Conservation (phyloP, 2,888 invertebrate species). For the Drosophila fulvimacula region DNA sequence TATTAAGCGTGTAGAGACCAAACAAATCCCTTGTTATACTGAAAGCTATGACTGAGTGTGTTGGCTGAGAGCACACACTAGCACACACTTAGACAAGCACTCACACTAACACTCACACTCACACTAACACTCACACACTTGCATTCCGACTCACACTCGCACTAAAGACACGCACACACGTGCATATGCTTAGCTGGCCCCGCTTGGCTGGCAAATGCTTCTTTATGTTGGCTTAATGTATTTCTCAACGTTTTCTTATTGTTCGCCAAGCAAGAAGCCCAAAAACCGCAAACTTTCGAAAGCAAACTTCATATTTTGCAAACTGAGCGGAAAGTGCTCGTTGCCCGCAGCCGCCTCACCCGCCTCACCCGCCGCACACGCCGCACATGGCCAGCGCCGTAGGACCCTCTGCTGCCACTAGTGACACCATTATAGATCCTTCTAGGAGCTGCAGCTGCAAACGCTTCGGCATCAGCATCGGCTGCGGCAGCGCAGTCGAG, state of each 20-base stretch:
- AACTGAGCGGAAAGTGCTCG: slow-evolving; percentile 69
- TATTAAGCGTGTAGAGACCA: slow-evolving; percentile 57
- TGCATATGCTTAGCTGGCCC: slow-evolving; percentile 52
- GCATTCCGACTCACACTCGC: neutral
- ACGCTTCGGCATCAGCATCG: slow-evolving; percentile 16
- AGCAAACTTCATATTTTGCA: slow-evolving; percentile 74
- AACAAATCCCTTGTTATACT: slow-evolving; percentile 68
- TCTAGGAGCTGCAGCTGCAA: slow-evolving; percentile 38
- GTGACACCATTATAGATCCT: slow-evolving; percentile 58
- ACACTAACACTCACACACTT: neutral
- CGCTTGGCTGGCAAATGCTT: slow-evolving; percentile 60
- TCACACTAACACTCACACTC: slow-evolving; percentile 8
- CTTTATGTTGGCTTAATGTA: slow-evolving; percentile 73
- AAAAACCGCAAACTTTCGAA: slow-evolving; percentile 73
- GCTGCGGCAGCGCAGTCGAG: slow-evolving; percentile 22
- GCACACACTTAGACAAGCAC: slow-evolving; percentile 11
- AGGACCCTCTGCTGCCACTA: slow-evolving; percentile 29
- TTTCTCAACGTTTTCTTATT: slow-evolving; percentile 70
- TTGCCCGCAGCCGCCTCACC: slow-evolving; percentile 14
- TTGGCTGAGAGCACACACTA: slow-evolving; percentile 44
- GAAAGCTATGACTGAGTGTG: slow-evolving; percentile 58
- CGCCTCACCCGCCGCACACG: neutral
- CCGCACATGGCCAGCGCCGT: slow-evolving; percentile 19
- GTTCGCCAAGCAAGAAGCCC: slow-evolving; percentile 62
- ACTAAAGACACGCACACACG: slow-evolving; percentile 18